Evolutionary conservation across 1,140 invertebrate species (phyloP).

Genomic region (Neuroterus valhalla): DNA sequence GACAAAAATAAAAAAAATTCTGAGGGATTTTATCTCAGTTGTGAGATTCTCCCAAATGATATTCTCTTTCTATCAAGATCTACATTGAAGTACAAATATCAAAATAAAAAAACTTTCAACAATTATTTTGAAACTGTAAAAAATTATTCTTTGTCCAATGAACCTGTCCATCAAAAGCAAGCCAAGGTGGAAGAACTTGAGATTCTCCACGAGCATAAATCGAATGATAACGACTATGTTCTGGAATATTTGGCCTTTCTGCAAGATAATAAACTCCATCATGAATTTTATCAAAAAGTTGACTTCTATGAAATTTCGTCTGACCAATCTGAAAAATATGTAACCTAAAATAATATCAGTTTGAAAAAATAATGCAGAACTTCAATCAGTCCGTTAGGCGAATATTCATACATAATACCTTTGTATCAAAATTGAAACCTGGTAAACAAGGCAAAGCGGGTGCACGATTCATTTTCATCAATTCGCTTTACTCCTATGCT

Average conservation of each 20-base stretch:
- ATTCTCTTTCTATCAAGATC: too few relatives aligned
- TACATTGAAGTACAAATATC: too few relatives aligned
- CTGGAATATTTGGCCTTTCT: conserved; percentile 68
- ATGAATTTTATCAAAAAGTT: conserved; percentile 75
- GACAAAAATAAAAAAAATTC: too few relatives aligned
- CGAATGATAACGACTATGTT: conserved; percentile 75
- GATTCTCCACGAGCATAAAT: conserved; percentile 82
- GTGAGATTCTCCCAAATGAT: too few relatives aligned
- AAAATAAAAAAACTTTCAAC: too few relatives aligned
- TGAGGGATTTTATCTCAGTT: too few relatives aligned
- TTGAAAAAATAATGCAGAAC: conserved; percentile 31
- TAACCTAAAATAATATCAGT: conserved; percentile 5
- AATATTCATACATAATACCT: conserved; percentile 70
- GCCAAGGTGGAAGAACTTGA: conserved; percentile 85
- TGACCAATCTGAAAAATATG: conserved; percentile 72
- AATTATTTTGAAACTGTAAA: too few relatives aligned
- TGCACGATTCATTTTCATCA: conserved; percentile 54
- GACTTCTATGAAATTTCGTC: conserved; percentile 76
- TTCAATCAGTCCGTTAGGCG: background rate
- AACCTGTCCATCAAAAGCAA: conserved; percentile 90
- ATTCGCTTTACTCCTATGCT: background rate
- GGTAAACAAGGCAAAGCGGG: conserved; percentile 73
- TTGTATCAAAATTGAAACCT: conserved; percentile 73
- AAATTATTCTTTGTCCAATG: conserved; percentile 32
- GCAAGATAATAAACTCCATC: conserved; percentile 75